Evolutionary conservation across 1,140 invertebrate species (phyloP), one percentile per base, ranked within the genome.

Genomic region (Trichoplusia ni): DNA sequence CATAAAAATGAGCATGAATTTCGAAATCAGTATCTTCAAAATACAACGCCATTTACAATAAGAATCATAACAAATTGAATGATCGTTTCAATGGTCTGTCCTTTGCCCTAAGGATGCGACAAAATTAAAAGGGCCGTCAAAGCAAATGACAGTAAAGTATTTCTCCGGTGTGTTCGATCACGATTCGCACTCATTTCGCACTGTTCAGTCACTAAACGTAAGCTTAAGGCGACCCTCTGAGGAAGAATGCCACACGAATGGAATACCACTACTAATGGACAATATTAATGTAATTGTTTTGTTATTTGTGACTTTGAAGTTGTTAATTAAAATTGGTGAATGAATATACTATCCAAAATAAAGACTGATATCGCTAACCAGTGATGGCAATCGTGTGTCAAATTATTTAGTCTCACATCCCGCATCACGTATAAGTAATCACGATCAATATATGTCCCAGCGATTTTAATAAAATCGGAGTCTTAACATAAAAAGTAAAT

Each of bases 131-230:
- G 68, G 37, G 40, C 23, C 65, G 51, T 62, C 67, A 67, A 8
- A 56, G 16, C 16, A 70, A 75, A 72, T 61, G 73, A 71, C 68
- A 69, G 38, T 35, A 13, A 67, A 67, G 68, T 75, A 73, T 80
- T 71, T 80, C 64, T 68, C 54, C 54, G 11, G 62, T 33, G 37
- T 46, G n/a, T 58, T 54, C 44, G 67, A 75, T 66, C 70, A 71
- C 66, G 67, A 77, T 64, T 54, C 37, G 25, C 35, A 56, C 40
- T 29, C 44, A 38, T 35, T 64, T 72, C 46, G 60, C 63, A 64
- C 65, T 59, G 51, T 64, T 64, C 62, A 40, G 58, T 61, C 58
- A 68, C 46, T 49, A 71, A 69, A 54, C 38, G 61, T 67, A 64
- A 71, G 66, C 72, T 69, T 69, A 46, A 64, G 65, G 69, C 66